A percentile compares a stretch with the other conserved stretches of the same genome.
Conservation (phyloP, 2,888 invertebrate genomes). For the Noctua pronuba region DNA sequence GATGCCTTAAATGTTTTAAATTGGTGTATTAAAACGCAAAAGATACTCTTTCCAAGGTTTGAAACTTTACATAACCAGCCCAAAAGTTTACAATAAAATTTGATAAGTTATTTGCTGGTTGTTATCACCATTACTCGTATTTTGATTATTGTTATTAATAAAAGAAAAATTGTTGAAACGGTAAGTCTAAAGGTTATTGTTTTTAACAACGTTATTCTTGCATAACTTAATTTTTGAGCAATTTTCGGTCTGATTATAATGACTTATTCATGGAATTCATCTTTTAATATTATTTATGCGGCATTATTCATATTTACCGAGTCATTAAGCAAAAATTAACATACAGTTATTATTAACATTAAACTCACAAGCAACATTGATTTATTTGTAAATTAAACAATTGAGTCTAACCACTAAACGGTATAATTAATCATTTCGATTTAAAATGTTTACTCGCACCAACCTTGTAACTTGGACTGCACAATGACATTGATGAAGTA, state of each 20-base stretch:
- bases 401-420: background rate
- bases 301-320: background rate
- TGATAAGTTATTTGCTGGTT: background rate
- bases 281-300: background rate
- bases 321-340: background rate
- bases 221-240: background rate
- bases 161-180: background rate
- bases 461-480: constrained; percentile 50
- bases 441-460: constrained; percentile 5
- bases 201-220: background rate
- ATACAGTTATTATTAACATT: background rate
- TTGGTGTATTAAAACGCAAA: constrained; percentile 16
- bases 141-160: too few relatives aligned
- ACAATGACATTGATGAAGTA: constrained; percentile 63
- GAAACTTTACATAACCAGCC: too few relatives aligned
- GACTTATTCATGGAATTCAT: background rate
- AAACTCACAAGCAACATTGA: background rate
- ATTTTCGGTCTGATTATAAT: background rate
- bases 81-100: background rate
- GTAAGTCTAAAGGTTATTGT: background rate
- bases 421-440: constrained; percentile 8
- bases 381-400: background rate
- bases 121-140: background rate
- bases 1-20: background rate
- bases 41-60: constrained; percentile 12